Percentiles rank a stretch among this genome's conserved stretches.
Evolutionary conservation across 2,888 invertebrate species (phyloP).

Genomic region (Pecten maximus): DNA sequence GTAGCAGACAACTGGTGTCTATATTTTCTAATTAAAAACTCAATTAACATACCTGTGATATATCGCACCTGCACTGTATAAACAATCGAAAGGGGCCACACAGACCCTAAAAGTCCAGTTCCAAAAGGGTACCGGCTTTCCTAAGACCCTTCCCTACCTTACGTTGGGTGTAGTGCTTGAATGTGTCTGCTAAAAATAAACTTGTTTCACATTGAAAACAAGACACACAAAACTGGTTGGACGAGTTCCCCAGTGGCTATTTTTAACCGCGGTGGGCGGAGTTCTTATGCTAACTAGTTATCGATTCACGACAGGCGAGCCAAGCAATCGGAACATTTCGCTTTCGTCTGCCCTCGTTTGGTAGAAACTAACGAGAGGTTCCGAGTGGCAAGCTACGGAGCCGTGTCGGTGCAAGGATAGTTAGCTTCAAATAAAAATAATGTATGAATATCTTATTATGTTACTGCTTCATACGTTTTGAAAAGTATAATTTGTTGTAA

Average conservation of each 20-base stretch:
- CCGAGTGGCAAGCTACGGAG: no score
- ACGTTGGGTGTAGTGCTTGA: slow-evolving; percentile 36
- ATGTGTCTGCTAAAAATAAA: slow-evolving; percentile 45
- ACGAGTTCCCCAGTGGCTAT: slow-evolving; percentile 46
- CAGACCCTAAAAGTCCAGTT: slow-evolving; percentile 1
- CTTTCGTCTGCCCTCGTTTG: no score
- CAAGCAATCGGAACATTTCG: no score
- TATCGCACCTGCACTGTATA: slow-evolving; percentile 31
- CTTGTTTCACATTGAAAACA: slow-evolving; percentile 27
- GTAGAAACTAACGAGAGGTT: no score
- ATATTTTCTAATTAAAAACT: neutral
- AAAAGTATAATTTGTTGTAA: no score
- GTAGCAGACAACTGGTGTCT: neutral
- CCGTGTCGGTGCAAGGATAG: no score
- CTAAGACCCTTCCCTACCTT: slow-evolving; percentile 1
- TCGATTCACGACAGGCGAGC: neutral
- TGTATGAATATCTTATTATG: no score
- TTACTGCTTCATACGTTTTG: no score
- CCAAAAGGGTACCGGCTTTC: neutral
- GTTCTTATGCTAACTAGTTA: slow-evolving; percentile 25
- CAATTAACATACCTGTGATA: neutral
- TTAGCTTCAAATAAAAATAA: no score
- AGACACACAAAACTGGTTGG: slow-evolving; percentile 45
- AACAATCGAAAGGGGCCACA: slow-evolving; percentile 26
- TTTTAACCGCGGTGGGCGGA: slow-evolving; percentile 44